phyloP scores from a whole-genome alignment of 2,113 vertebrate genomes.

The Rallus limicola region DNA sequence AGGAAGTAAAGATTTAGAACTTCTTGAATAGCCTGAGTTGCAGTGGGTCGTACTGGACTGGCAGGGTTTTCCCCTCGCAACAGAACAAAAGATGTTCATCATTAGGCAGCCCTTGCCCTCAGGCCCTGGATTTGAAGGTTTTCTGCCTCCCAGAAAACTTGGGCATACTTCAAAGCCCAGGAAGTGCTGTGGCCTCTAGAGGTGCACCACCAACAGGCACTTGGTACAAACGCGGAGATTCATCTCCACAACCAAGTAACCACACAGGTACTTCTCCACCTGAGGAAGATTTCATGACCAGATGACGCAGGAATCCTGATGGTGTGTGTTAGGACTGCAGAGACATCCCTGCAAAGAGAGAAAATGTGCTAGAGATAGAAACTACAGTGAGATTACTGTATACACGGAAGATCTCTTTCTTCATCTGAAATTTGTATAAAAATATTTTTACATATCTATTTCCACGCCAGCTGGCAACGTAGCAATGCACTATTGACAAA shows the following conservation, averaged over 20 bases:
- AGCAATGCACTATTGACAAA: not conserved
- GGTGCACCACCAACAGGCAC: not conserved
- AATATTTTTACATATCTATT: not conserved
- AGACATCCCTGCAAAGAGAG: not conserved
- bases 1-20: not conserved
- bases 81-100: not conserved
- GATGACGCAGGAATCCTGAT: not conserved
- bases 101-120: not conserved
- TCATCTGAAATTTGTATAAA: not conserved
- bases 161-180: not conserved
- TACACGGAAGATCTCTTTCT: not conserved
- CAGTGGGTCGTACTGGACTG: not conserved
- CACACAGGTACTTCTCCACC: not conserved
- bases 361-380: not conserved
- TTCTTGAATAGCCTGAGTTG: not conserved
- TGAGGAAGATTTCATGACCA: not conserved
- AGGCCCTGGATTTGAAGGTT: not conserved
- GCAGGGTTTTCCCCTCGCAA: not conserved
- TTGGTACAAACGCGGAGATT: not conserved
- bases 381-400: not conserved
- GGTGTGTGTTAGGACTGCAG: not conserved
- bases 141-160: not conserved
- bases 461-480: not conserved
- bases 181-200: not conserved
- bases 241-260: not conserved